Base-by-base conservation (phyloP, 2,797 vertebrate species). In the Thaleichthys pacificus region DNA sequence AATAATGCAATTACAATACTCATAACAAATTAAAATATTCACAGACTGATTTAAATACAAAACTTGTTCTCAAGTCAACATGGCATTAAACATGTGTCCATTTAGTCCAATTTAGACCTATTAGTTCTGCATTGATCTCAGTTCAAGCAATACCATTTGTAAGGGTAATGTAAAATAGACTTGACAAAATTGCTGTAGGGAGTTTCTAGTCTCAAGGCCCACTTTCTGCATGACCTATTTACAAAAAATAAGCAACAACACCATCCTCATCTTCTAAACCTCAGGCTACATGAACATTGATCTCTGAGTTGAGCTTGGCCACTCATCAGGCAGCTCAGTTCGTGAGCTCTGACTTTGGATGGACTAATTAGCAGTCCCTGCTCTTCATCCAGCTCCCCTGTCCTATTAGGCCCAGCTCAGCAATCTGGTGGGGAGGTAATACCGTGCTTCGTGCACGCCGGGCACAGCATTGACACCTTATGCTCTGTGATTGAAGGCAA, bases 401-500 rank as follows among this genome's bases (percentile, higher is more conserved):
- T 85, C 85, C 84, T 89, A 90, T 91, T 90, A 92, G 83, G 86
- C 80, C 83, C 79, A 84, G 84, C 86, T 88, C 86, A 79, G 89
- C 89, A 89, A 89, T 92, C 90, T 91, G 86, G 69, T 86, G 86
- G 42, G 83, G 85, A 91, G 91, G 88, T 92, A 92, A 93, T 93
- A 92, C 86, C 85, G 85, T 88, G 85, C 86, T 88, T 84, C 79
- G 83, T 88, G 86, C 87, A 89, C 82, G 83, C 90, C 85, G 90
- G 88, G 85, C 82, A 78, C 88, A 81, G 84, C 88, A 83, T 83
- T 91, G 92, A 89, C 93, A 93, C 91, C 92, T 93, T 92, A 92
- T 93, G 91, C 89, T 91, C 90, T 83, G 63, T 92, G 91, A 93
- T 92, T 93, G 91, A 93, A 92, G 91, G 89, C 91, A 91, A 92